Evolutionary conservation across 2,113 vertebrate genomes (phyloP).

Genomic region (Oryzias woworae): DNA sequence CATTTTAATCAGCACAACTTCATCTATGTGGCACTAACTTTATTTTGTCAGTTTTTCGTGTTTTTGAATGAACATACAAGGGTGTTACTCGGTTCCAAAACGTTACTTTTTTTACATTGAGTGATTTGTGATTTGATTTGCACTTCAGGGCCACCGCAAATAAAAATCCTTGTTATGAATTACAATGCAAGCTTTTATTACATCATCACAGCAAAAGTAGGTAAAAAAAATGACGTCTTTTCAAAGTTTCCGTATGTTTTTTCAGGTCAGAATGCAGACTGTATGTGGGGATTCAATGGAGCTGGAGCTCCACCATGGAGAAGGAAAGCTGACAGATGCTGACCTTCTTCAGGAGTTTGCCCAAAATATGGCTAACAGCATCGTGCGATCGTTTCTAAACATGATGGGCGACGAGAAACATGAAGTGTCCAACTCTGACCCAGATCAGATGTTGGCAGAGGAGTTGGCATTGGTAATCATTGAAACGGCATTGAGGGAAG

Average conservation of each 20-base stretch:
- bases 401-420: slow-evolving; percentile 18
- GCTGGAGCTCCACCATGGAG: slow-evolving; percentile 9
- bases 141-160: no score
- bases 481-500: slow-evolving; percentile 54
- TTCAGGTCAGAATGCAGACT: slow-evolving; percentile 46
- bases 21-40: no score
- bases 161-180: no score
- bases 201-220: no score
- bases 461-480: slow-evolving; percentile 42
- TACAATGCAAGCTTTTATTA: no score
- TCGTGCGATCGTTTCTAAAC: slow-evolving; percentile 45
- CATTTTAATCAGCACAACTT: no score
- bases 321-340: slow-evolving; percentile 3
- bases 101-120: no score
- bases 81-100: no score
- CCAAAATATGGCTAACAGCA: slow-evolving; percentile 50
- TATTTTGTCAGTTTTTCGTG: no score
- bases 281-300: slow-evolving; percentile 10
- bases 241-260: neutral
- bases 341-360: slow-evolving; percentile 56
- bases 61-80: no score
- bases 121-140: no score
- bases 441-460: slow-evolving; percentile 38
- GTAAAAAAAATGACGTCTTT: slow-evolving; percentile 1
- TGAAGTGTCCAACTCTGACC: neutral